Evolutionary conservation across 2,113 vertebrate species (phyloP), one percentile per base, ranked within the genome.

Genomic region (Periophthalmodon schlosseri): DNA sequence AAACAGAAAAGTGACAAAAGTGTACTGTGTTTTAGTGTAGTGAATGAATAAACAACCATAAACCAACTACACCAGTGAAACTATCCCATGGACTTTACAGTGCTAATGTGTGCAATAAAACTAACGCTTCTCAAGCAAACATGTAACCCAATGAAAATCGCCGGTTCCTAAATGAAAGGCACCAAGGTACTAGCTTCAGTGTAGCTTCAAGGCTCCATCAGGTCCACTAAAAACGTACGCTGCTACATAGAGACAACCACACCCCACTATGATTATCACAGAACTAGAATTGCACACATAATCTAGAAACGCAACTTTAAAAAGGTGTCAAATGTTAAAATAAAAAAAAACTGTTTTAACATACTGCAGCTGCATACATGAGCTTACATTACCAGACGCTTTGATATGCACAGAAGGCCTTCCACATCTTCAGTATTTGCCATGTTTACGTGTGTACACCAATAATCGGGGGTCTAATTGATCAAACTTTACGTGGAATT

Each of bases 161-260:
- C 72, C 12, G 47, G 61, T 75, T 66, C 34, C 50, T 39, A 49
- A 60, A 69, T 39, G 69, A 84, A 87, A 88, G 84, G 84, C 85
- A 89, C 78, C 33, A 80, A 86, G 91, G 86, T 72, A 12, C 86
- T 79, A 88, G 81, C 84, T 86, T 85, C 21, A 87, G 63, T 73
- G 83, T 83, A 81, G 87, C 73, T 78, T 76, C 81, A 82, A 86
- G 86, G 84, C 78, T 84, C 76, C 69, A 20, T 65, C 58, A 82
- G 78, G 80, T 86, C 83, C 83, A 79, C 60, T 63, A 75, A 57
- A 70, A 71, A 80, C 79, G 67, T 84, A 74, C 75, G 82, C 74
- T 81, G 76, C 85, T 85, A 87, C 76, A 2, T 74, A 72, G n/a
- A 71, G 21, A 77, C 67, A 70, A 67, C 15, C 80, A 49, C 21